These are phyloP conservation scores for Phragmatobia fuliginosa DNA, from an alignment of 2,888 invertebrate species.

Conservation along the genomic window DNA sequence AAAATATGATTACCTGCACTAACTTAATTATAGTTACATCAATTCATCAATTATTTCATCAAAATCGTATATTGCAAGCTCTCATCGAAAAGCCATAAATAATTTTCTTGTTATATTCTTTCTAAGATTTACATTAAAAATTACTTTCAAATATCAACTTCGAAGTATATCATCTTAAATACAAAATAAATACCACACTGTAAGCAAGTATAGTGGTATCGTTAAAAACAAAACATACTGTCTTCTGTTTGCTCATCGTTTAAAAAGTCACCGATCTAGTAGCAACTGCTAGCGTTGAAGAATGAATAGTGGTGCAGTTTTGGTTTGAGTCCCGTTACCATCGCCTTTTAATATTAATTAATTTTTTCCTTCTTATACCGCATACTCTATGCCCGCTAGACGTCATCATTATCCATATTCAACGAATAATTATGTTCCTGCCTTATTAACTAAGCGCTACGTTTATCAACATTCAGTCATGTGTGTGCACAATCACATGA, in stretches of 20 bases:
- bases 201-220: neutral
- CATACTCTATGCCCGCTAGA: neutral
- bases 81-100: neutral
- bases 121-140: neutral
- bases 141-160: neutral
- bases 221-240: neutral
- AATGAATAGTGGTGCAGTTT: neutral
- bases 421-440: neutral
- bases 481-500: neutral
- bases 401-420: neutral
- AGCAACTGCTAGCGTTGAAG: no score
- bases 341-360: neutral
- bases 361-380: neutral
- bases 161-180: neutral
- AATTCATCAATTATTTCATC: no score
- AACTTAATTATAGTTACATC: neutral
- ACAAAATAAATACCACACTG: neutral
- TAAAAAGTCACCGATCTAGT: no score
- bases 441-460: neutral
- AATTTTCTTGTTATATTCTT: neutral
- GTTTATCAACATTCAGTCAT: neutral
- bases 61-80: no score
- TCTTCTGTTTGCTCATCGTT: no score
- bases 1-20: neutral
- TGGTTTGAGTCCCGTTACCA: neutral